These are phyloP conservation scores for Napeogenes inachia DNA, from an alignment of 2,888 invertebrate genomes.

Conservation along the genomic window DNA sequence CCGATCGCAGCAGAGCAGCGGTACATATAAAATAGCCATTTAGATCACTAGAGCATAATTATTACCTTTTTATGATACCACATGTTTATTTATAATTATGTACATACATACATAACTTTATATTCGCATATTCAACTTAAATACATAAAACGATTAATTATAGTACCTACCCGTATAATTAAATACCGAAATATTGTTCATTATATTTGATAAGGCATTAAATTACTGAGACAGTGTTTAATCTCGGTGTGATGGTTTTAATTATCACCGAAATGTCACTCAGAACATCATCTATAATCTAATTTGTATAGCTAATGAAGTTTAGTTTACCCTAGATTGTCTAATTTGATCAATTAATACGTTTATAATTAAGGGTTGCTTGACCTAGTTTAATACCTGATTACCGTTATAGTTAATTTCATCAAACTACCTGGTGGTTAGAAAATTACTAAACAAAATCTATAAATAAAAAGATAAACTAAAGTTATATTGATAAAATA, in stretches of 20 bases:
- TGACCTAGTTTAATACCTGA: background rate
- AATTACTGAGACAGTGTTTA: too few relatives aligned
- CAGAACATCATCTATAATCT: constrained; percentile 8
- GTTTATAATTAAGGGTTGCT: background rate
- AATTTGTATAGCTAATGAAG: background rate
- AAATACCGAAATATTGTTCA: too few relatives aligned
- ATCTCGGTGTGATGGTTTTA: constrained; percentile 13
- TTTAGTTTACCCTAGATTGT: background rate
- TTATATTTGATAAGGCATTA: too few relatives aligned
- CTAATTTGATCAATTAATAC: constrained; percentile 3
- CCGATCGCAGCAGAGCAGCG: constrained; percentile 5
- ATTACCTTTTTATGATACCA: constrained; percentile 12
- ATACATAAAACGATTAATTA: too few relatives aligned
- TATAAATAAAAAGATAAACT: too few relatives aligned
- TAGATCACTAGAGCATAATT: constrained; percentile 57
- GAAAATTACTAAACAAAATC: too few relatives aligned
- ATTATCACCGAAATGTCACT: constrained; percentile 19
- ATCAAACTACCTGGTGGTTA: too few relatives aligned
- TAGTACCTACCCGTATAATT: too few relatives aligned
- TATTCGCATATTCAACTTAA: background rate
- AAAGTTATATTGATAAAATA: too few relatives aligned
- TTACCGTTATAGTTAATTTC: too few relatives aligned
- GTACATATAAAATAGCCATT: constrained; percentile 34
- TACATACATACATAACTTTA: background rate
- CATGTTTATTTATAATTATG: too few relatives aligned